phyloP scores from a whole-genome alignment of 2,797 vertebrate species.

The Tokudaia tokunoshimensis region DNA sequence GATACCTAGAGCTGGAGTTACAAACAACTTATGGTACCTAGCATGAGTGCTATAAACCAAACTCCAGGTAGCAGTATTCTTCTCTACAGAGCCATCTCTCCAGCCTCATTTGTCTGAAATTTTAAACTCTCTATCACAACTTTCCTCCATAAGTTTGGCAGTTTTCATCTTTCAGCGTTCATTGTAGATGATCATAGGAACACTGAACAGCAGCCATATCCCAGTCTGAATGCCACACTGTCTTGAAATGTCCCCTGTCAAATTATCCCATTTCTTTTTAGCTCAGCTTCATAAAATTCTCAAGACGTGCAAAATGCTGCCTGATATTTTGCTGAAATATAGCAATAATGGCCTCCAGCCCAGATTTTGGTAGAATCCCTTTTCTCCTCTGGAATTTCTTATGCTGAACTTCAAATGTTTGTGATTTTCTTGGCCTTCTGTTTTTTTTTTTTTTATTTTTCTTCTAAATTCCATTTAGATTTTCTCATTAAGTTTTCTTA shows the following conservation, averaged over 20 bases:
- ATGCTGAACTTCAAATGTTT: background rate
- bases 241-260: background rate
- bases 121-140: background rate
- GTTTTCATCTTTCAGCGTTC: too few species aligned
- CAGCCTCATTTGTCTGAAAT: background rate
- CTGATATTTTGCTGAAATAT: background rate
- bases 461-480: background rate
- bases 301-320: background rate
- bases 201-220: background rate
- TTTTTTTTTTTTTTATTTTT: too few species aligned
- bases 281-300: background rate
- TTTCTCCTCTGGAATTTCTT: background rate
- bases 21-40: background rate
- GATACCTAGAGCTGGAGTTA: background rate
- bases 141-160: background rate
- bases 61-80: background rate
- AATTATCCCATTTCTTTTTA: background rate
- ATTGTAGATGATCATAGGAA: background rate
- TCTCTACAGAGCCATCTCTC: background rate
- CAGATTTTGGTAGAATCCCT: background rate
- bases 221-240: background rate
- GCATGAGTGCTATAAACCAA: background rate
- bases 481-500: background rate
- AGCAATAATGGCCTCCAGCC: background rate
- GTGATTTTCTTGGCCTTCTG: background rate